Conservation (phyloP, 2,888 invertebrate species). For the Cyclophora albipunctata region DNA sequence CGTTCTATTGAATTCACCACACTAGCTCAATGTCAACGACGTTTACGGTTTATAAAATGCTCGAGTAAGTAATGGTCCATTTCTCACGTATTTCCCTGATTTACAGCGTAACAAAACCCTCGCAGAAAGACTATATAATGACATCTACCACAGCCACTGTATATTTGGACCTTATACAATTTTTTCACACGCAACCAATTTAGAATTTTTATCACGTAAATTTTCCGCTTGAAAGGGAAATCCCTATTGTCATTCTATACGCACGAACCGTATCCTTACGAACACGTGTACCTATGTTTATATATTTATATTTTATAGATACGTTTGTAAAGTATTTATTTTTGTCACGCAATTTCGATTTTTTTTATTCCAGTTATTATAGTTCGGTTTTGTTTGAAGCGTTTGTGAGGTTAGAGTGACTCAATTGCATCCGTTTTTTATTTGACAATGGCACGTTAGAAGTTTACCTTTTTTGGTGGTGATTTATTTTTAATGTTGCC, state of each 20-base stretch:
- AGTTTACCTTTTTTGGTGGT: slow-evolving; percentile 25
- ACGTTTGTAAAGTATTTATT: slow-evolving; percentile 52
- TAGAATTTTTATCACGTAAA: slow-evolving; percentile 74
- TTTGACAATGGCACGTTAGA: slow-evolving; percentile 44
- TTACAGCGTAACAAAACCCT: slow-evolving; percentile 55
- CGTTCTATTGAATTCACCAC: no score
- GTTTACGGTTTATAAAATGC: no score
- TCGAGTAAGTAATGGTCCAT: slow-evolving; percentile 46
- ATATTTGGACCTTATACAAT: slow-evolving; percentile 63
- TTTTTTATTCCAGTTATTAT: slow-evolving; percentile 51
- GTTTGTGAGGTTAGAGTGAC: slow-evolving; percentile 38
- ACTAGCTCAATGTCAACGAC: no score
- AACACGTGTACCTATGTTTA: slow-evolving; percentile 67
- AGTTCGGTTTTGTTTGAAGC: slow-evolving; percentile 31
- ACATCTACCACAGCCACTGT: slow-evolving; percentile 70
- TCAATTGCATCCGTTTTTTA: slow-evolving; percentile 53
- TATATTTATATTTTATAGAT: slow-evolving; percentile 43
- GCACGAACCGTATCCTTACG: slow-evolving; percentile 61
- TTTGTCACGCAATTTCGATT: slow-evolving; percentile 67
- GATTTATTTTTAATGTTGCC: slow-evolving; percentile 31
- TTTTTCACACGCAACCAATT: slow-evolving; percentile 69
- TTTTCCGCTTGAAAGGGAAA: slow-evolving; percentile 74
- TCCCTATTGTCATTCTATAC: slow-evolving; percentile 67
- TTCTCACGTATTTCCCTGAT: slow-evolving; percentile 65
- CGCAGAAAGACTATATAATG: slow-evolving; percentile 63